Evolutionary conservation across 2,888 invertebrate species (phyloP), one percentile per base, ranked within the genome.

Genomic region (Blomia tropicalis): DNA sequence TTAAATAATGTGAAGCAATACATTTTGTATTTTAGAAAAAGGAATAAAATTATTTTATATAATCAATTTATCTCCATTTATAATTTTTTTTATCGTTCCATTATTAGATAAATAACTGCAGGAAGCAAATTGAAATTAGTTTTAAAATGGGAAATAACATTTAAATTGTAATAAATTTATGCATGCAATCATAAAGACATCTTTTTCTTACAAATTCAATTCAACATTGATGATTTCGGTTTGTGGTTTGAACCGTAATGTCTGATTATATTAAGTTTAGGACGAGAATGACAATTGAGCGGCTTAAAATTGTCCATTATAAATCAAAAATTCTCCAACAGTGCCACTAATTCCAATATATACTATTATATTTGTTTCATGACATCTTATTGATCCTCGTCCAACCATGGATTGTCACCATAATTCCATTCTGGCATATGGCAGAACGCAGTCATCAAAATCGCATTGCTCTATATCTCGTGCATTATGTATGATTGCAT

Each of bases 401-500:
- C n/a, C n/a, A n/a, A n/a, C n/a, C n/a, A n/a, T 41, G 41, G n/a
- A 17, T 41, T 41, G n/a, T 41, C 14, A 41, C n/a, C n/a, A 41
- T 17, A 41, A 17, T 41, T 17, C 14, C 41, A n/a, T 41, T 41
- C n/a, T 41, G 14, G 14, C n/a, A 17, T 14, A 17, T 41, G 41
- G 22, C 51, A 51, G 51, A 5, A 27, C 51, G 17, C 68, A 67
- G 19, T 66, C 67, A 14, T 54, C 62, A 41, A 66, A 66, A 27
- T 64, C 63, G 2, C 66, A 65, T 65, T 91, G 90, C 72, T 85
- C 81, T 70, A 83, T 84, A 77, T 78, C 78, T 60, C 81, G 85
- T 66, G 89, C 90, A 0, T 78, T 83, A 19, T 73, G 81, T 27
- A 83, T 87, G 1, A 85, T 89, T 63, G 75, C 82, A 1, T 79